These are phyloP conservation scores for Protobothrops mucrosquamatus DNA, from an alignment of 2,113 vertebrate species.

Conservation along the genomic window DNA sequence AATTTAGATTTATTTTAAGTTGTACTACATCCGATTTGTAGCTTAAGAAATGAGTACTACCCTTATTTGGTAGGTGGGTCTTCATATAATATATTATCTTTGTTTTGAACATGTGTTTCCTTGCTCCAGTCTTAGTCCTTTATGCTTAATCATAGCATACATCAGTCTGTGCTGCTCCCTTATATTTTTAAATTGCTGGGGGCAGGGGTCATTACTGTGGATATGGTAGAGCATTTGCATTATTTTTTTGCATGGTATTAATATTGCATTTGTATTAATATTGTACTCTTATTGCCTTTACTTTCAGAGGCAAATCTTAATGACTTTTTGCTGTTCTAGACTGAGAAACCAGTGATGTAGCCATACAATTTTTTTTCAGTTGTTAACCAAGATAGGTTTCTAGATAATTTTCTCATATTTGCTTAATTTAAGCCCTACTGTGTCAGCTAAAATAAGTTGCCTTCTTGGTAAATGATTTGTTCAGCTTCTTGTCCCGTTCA, in stretches of 20 bases:
- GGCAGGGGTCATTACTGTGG: not conserved
- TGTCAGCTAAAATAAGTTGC: slow-evolving; percentile 25
- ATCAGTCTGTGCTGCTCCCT: not conserved
- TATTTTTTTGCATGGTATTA: slow-evolving; percentile 17
- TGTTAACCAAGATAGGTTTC: slow-evolving; percentile 19
- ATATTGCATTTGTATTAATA: slow-evolving; percentile 32
- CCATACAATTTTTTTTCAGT: slow-evolving; percentile 28
- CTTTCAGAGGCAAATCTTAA: slow-evolving; percentile 2
- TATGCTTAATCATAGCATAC: not conserved
- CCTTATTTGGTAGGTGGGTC: not conserved
- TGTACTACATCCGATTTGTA: not conserved
- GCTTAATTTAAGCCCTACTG: slow-evolving; percentile 36
- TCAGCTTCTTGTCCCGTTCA: slow-evolving; percentile 17
- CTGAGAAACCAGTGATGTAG: slow-evolving; percentile 25
- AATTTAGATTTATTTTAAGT: not conserved
- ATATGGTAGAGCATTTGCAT: not conserved
- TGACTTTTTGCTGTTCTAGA: slow-evolving; percentile 16
- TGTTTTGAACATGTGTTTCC: not conserved
- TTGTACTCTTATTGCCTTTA: slow-evolving; percentile 17
- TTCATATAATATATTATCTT: not conserved
- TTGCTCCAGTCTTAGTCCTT: not conserved
- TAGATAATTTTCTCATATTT: slow-evolving; percentile 23
- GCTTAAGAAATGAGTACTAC: not conserved
- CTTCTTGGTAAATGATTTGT: slow-evolving; percentile 36
- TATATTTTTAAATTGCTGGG: not conserved